These are phyloP conservation scores for Phocoena sinus DNA, from an alignment of 2,113 vertebrate genomes.

Conservation along the genomic window DNA sequence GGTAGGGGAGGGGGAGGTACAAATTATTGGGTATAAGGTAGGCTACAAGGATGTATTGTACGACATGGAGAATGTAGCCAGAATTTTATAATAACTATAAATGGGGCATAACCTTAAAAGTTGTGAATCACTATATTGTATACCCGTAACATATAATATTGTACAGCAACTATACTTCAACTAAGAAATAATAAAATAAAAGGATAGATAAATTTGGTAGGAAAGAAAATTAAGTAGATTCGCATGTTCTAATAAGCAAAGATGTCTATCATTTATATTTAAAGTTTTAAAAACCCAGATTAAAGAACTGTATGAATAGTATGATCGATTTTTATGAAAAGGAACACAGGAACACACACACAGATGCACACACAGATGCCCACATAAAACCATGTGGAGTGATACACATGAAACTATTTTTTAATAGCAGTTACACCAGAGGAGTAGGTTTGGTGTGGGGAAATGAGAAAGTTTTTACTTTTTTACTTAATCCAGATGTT, in stretches of 20 bases:
- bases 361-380: not conserved
- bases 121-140: not conserved
- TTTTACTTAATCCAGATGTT: not conserved
- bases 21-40: not conserved
- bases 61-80: not conserved
- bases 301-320: not conserved
- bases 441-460: not conserved
- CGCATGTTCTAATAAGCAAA: not conserved
- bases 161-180: too few species aligned
- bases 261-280: not conserved
- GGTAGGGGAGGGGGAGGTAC: not conserved
- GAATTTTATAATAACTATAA: not conserved
- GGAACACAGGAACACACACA: not conserved
- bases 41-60: not conserved
- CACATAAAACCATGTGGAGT: not conserved
- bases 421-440: not conserved
- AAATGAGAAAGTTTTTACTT: not conserved
- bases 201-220: not conserved
- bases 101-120: not conserved
- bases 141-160: too few species aligned
- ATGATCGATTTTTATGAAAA: not conserved
- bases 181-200: not conserved
- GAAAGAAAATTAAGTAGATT: not conserved
- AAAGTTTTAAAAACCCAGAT: not conserved
- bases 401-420: not conserved